Conservation (phyloP, 2,888 invertebrate genomes). For the Linyphia triangularis region DNA sequence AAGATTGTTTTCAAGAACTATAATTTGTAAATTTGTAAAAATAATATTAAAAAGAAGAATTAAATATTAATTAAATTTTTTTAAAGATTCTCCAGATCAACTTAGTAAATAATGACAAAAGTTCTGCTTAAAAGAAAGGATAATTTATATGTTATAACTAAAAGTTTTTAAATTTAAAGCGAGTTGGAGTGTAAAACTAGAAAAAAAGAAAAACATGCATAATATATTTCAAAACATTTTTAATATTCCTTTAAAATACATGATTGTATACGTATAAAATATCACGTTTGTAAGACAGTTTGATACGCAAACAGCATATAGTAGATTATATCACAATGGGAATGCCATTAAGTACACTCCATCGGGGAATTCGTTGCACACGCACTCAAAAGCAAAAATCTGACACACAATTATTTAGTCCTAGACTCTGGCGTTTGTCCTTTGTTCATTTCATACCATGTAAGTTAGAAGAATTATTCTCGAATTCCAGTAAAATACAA, state of each 20-base stretch:
- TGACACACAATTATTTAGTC: background rate
- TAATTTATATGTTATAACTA: too few relatives aligned
- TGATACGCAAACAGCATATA: constrained; percentile 27
- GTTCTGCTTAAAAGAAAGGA: too few relatives aligned
- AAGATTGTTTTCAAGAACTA: too few relatives aligned
- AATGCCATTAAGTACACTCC: constrained; percentile 46
- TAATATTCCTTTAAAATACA: constrained; percentile 46
- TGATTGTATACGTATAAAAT: constrained; percentile 46
- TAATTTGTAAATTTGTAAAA: too few relatives aligned
- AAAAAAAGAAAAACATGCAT: background rate
- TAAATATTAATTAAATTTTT: too few relatives aligned
- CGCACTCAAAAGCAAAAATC: background rate
- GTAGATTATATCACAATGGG: constrained; percentile 41
- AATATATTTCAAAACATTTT: constrained; percentile 15
- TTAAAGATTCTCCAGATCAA: too few relatives aligned
- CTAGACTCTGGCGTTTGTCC: constrained; percentile 33
- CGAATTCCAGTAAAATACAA: background rate
- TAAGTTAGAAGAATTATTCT: background rate
- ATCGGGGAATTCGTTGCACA: constrained; percentile 1
- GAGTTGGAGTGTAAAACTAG: constrained; percentile 19
- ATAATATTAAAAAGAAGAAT: too few relatives aligned
- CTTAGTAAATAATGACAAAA: too few relatives aligned
- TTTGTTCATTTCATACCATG: constrained; percentile 44
- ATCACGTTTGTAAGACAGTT: constrained; percentile 32
- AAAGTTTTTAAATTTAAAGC: too few relatives aligned